These are phyloP conservation scores for Eurystomus gularis DNA, from an alignment of 2,113 vertebrate genomes.

Conservation along the genomic window DNA sequence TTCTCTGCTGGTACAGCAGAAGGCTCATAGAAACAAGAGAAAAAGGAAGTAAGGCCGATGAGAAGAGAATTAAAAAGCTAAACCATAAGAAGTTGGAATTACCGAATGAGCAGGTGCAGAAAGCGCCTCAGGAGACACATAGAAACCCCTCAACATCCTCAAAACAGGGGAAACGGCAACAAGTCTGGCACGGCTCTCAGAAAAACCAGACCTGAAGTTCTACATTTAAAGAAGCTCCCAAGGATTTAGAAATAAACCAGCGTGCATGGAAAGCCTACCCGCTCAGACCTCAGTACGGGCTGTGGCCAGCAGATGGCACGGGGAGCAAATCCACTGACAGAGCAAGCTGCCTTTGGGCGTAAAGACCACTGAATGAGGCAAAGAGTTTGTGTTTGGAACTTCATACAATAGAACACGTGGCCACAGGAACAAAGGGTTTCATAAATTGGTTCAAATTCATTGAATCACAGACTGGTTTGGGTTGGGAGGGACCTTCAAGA, in stretches of 20 bases:
- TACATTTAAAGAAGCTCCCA: not conserved
- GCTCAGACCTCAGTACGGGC: rapidly evolving
- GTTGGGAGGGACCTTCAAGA: too few relatives aligned
- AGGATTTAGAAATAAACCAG: not conserved
- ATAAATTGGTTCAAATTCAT: not conserved
- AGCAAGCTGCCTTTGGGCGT: rapidly evolving
- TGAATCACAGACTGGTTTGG: too few relatives aligned
- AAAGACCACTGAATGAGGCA: rapidly evolving
- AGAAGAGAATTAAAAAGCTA: not conserved
- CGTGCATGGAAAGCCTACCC: rapidly evolving
- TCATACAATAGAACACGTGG: rapidly evolving
- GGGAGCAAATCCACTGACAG: rapidly evolving
- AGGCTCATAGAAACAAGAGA: not conserved
- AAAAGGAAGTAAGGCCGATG: not conserved
- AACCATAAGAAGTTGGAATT: not conserved
- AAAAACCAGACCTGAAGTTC: not conserved
- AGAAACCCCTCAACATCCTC: not conserved
- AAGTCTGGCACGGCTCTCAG: not conserved
- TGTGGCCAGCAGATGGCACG: not conserved
- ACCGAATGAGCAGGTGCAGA: not conserved
- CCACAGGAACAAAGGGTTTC: not conserved
- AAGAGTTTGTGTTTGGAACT: not conserved
- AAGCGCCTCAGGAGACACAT: not conserved
- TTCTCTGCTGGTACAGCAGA: not conserved
- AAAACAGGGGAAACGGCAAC: not conserved